A percentile compares a stretch with the other conserved stretches of the same genome.
phyloP scores from a whole-genome alignment of 2,888 invertebrate species.

The Priocnemis perturbator region DNA sequence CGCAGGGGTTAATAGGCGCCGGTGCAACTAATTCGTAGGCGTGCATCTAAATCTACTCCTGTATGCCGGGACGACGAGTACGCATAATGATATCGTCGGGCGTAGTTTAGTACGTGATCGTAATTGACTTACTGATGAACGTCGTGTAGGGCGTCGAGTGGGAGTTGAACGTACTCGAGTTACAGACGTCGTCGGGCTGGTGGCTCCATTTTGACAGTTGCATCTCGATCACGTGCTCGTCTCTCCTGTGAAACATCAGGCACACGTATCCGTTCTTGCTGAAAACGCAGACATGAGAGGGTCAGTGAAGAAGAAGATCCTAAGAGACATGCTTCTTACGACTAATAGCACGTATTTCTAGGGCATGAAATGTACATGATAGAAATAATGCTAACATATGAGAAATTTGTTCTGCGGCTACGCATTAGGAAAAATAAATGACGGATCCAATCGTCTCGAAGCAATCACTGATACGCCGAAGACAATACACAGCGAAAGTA shows the following conservation, averaged over 20 bases:
- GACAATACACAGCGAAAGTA: not conserved
- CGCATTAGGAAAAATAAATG: slow-evolving; percentile 8
- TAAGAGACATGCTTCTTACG: too few species aligned
- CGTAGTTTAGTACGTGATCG: not conserved
- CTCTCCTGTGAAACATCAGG: slow-evolving; percentile 83
- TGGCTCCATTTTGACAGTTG: slow-evolving; percentile 78
- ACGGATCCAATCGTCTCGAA: slow-evolving; percentile 10
- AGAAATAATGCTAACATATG: too few species aligned
- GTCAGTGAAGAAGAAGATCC: not conserved
- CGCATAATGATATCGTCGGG: too few species aligned
- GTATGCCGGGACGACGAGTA: too few species aligned
- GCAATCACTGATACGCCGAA: not conserved
- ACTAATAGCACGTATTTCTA: too few species aligned
- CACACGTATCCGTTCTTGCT: slow-evolving; percentile 88
- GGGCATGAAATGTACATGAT: too few species aligned
- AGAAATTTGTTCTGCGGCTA: too few species aligned
- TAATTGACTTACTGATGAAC: slow-evolving; percentile 79
- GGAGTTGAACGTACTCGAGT: slow-evolving; percentile 76
- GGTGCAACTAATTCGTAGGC: too few species aligned
- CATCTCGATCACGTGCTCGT: slow-evolving; percentile 84
- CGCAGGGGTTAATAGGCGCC: too few species aligned
- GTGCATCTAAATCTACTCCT: too few species aligned
- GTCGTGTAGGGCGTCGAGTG: slow-evolving; percentile 79
- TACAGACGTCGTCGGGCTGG: slow-evolving; percentile 82
- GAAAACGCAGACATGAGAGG: slow-evolving; percentile 42